Evolutionary conservation across 2,888 invertebrate genomes (phyloP).

Genomic region (Omphaloscelis lunosa): DNA sequence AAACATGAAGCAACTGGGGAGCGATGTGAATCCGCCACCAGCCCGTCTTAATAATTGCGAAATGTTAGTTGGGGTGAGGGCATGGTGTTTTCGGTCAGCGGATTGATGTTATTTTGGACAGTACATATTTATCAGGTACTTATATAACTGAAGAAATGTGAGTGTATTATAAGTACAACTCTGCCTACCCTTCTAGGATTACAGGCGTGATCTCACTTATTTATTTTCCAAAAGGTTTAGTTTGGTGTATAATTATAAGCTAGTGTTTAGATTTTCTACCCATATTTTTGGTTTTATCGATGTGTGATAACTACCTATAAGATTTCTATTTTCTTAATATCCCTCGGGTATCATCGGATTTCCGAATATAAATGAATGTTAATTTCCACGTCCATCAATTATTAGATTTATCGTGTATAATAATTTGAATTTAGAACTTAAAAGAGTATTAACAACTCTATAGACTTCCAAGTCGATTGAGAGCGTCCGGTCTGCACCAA

Average conservation of each 20-base stretch:
- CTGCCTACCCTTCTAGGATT: not conserved
- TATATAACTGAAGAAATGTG: not conserved
- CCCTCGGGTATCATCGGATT: too few species aligned
- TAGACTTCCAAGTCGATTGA: too few species aligned
- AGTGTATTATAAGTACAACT: not conserved
- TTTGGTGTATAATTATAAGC: too few species aligned
- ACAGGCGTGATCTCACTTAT: not conserved
- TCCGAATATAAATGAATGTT: too few species aligned
- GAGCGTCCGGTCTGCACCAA: too few species aligned
- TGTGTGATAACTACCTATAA: not conserved
- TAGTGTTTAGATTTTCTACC: not conserved
- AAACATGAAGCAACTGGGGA: conserved; percentile 67
- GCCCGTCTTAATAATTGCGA: conserved; percentile 72
- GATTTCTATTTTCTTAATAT: too few species aligned
- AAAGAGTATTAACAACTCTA: too few species aligned
- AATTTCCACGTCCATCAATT: too few species aligned
- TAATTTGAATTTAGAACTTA: too few species aligned
- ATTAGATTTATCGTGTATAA: too few species aligned
- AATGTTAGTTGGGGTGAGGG: conserved; percentile 49
- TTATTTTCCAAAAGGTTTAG: not conserved
- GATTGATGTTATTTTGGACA: conserved; percentile 1
- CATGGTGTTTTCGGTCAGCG: conserved; percentile 29
- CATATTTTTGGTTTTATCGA: not conserved
- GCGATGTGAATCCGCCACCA: conserved; percentile 64
- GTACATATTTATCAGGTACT: not conserved